Percentiles rank a stretch among this genome's conserved stretches.
Evolutionary conservation across 1,140 invertebrate species (phyloP).

Genomic region (Ips typographus): DNA sequence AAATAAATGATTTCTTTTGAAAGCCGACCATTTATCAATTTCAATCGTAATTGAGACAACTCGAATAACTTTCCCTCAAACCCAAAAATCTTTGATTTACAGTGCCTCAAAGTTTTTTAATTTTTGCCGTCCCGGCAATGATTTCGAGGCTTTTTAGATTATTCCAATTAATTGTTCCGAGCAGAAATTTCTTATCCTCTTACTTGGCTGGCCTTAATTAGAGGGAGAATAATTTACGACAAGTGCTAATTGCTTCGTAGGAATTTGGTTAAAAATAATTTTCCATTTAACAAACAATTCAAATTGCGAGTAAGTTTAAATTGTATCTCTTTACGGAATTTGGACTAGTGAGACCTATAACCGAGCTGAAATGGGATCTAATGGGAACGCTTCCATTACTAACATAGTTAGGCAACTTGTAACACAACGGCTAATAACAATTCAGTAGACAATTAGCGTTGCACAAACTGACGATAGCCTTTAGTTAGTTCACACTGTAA

Average conservation of each 20-base stretch:
- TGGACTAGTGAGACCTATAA: not conserved
- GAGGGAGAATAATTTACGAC: slow-evolving; percentile 1
- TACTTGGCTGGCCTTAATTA: slow-evolving; percentile 7
- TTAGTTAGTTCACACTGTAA: not conserved
- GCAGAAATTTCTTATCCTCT: slow-evolving; percentile 14
- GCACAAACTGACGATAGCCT: not conserved
- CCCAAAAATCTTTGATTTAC: slow-evolving; percentile 15
- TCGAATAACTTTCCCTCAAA: slow-evolving; percentile 1
- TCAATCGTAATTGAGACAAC: slow-evolving; percentile 15
- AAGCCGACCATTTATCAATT: slow-evolving; percentile 10
- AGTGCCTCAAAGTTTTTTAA: slow-evolving; percentile 7
- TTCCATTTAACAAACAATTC: not conserved
- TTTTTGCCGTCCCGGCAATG: slow-evolving; percentile 10
- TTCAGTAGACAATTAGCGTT: slow-evolving; percentile 5
- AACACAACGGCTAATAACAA: slow-evolving; percentile 6
- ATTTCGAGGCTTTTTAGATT: slow-evolving; percentile 14
- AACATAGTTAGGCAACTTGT: slow-evolving; percentile 2
- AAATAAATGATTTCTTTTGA: too few species aligned
- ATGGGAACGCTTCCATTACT: not conserved
- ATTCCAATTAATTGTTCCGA: slow-evolving; percentile 17
- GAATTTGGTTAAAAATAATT: not conserved
- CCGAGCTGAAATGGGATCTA: not conserved
- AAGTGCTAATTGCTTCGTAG: not conserved
- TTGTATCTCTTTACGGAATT: too few species aligned
- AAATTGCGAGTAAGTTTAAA: too few species aligned